Conservation (phyloP, 2,797 vertebrate species). For the Syngnathus acus region DNA sequence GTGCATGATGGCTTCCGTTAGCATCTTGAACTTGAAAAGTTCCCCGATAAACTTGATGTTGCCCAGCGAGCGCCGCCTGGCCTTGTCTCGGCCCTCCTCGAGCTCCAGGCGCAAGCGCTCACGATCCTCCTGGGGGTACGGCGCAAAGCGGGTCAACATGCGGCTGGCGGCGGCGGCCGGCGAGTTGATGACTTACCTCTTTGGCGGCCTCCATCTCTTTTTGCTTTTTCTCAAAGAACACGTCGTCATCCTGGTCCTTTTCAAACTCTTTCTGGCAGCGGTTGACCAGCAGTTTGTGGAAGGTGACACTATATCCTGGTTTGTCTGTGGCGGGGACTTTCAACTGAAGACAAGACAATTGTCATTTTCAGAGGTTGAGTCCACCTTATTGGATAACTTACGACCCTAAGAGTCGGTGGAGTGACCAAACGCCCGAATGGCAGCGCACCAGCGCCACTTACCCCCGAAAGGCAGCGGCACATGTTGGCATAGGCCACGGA, state of each 20-base stretch:
- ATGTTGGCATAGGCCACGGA: conserved; percentile 99
- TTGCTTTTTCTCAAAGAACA: conserved; percentile 93
- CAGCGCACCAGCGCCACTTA: conserved; percentile 83
- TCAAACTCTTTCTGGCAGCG: conserved; percentile 99
- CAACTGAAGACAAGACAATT: conserved; percentile 63
- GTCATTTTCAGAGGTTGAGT: background rate
- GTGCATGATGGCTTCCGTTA: conserved; percentile 97
- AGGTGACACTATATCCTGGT: conserved; percentile 87
- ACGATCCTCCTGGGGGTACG: conserved; percentile 74
- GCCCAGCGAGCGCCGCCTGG: conserved; percentile 86
- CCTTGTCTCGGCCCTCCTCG: conserved; percentile 80
- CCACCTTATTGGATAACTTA: background rate
- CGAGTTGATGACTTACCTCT: conserved; percentile 60
- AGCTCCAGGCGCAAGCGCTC: conserved; percentile 85
- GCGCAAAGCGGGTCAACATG: background rate
- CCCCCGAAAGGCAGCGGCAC: conserved; percentile 98
- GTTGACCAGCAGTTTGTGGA: conserved; percentile 94
- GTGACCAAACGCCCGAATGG: background rate
- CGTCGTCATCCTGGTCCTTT: conserved; percentile 95
- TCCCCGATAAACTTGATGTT: conserved; percentile 98
- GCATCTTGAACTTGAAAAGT: conserved; percentile 97
- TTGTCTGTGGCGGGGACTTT: conserved; percentile 94
- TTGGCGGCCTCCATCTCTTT: conserved; percentile 89
- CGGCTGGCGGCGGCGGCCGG: background rate
- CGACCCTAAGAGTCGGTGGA: conserved; percentile 15